Base-by-base conservation (phyloP, 2,888 invertebrate species). In the Leptopterna dolabrata region DNA sequence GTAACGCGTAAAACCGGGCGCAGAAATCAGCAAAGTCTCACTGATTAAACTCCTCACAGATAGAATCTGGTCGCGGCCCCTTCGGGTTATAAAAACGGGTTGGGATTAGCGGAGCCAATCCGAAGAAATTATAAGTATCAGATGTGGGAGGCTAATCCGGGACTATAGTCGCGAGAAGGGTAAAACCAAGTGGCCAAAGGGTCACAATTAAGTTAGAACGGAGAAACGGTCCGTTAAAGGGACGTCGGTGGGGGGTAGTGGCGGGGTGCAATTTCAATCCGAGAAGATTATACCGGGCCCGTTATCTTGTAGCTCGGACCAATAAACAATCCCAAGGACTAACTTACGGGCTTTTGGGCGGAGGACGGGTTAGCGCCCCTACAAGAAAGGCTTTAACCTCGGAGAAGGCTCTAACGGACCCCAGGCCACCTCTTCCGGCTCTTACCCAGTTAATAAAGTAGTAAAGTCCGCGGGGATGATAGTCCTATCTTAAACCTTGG, bases 311-410 rank as follows among this genome's bases (percentile, higher is more conserved):
- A 55, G 81, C 55, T 30, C 11, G 55, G 81, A 30, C 81, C 81
- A 55, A 81, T 81, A 81, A 81, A 81, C 81, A 81, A 81, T 81
- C 81, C 81, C 30, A 51, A 43, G 55, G 81, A 78, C 78, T 78
- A 78, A 41, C 78, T 45, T 78, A 45, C 43, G 19, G 78, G 45
- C 78, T 78, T 78, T 45, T 45, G 45, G 19, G 27, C n/a, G 45
- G 30, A 16, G 41, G 43, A 43, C 43, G 78, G 36, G 4, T 0
- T 6, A 0, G 36, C 4, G 4, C 19, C 24, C 27, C 78, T 45
- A 78, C 78, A 78, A 78, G 78, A 78, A 78, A 78, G 41, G 78
- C 45, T 27, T 78, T 45, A 41, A 41, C 41, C 78, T 45, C 3
- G 76, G 76, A 30, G 13, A 76, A 16, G n/a, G 76, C 27, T 30